Evolutionary conservation across 1,140 invertebrate species (phyloP).

Genomic region (Procambarus clarkii): DNA sequence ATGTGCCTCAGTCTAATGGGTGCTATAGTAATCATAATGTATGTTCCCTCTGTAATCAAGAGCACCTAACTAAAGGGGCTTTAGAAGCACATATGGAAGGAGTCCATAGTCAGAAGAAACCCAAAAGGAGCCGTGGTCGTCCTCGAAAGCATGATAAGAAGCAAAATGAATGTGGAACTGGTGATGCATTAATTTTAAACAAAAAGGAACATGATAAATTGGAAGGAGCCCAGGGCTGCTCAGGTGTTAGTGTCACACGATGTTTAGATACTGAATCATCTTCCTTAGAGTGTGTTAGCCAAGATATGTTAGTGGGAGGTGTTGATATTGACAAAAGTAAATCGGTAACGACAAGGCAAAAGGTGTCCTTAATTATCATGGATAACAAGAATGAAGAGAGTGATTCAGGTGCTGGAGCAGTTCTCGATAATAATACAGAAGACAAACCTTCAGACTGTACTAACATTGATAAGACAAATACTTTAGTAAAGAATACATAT

Average conservation of each 20-base stretch:
- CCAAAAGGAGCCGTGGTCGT: neutral
- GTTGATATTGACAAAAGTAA: neutral
- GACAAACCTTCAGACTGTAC: neutral
- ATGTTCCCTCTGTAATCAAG: neutral
- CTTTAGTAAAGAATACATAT: neutral
- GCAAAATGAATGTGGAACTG: neutral
- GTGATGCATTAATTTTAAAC: neutral
- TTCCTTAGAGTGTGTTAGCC: neutral
- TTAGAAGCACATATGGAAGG: slow-evolving; percentile 14
- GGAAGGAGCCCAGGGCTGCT: neutral
- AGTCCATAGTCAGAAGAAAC: neutral
- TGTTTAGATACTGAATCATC: neutral
- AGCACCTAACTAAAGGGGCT: neutral
- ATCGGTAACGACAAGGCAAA: neutral
- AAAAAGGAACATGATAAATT: neutral
- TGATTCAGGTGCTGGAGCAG: neutral
- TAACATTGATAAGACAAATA: neutral
- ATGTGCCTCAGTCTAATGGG: neutral
- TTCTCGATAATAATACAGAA: neutral
- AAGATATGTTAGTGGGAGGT: neutral
- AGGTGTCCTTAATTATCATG: neutral
- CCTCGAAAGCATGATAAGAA: neutral
- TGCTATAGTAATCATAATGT: neutral
- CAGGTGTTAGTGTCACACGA: neutral
- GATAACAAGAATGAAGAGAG: neutral